Conservation (phyloP, 2,113 vertebrate genomes). For the Pangasianodon gigas region DNA sequence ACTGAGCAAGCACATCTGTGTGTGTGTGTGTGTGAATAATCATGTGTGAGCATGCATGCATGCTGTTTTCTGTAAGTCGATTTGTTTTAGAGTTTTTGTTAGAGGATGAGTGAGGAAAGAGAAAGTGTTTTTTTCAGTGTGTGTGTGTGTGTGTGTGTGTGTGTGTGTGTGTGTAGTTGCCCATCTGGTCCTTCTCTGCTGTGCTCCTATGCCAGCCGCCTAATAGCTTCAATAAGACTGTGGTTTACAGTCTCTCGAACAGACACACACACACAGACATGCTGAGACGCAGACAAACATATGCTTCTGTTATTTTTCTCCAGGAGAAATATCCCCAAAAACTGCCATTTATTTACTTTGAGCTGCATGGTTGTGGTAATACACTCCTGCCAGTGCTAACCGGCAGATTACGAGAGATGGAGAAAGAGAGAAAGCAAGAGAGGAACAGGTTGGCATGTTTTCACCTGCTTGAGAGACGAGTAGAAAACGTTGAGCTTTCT, state of each 20-base stretch:
- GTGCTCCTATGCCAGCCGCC: slow-evolving; percentile 68
- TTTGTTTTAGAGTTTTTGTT: slow-evolving; percentile 43
- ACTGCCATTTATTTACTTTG: slow-evolving; percentile 75
- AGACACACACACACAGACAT: slow-evolving; percentile 45
- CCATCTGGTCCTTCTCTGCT: slow-evolving; percentile 76
- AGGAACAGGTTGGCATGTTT: slow-evolving; percentile 47
- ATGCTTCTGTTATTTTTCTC: slow-evolving; percentile 69
- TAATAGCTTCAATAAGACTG: slow-evolving; percentile 79
- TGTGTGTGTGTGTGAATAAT: slow-evolving; percentile 58
- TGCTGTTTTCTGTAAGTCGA: slow-evolving; percentile 31
- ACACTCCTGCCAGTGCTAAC: slow-evolving; percentile 52
- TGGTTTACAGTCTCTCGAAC: slow-evolving; percentile 70
- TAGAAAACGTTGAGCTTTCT: background rate
- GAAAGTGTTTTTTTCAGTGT: slow-evolving; percentile 5
- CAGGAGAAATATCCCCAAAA: slow-evolving; percentile 70
- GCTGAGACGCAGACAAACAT: slow-evolving; percentile 61
- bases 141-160: slow-evolving; percentile 55
- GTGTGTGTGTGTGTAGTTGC: slow-evolving; percentile 64
- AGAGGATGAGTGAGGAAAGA: slow-evolving; percentile 53
- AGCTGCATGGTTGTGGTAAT: slow-evolving; percentile 64
- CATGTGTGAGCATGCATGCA: slow-evolving; percentile 16
- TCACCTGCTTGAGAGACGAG: slow-evolving; percentile 35
- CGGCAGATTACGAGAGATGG: slow-evolving; percentile 27
- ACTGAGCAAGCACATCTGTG: slow-evolving; percentile 13
- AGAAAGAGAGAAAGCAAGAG: slow-evolving; percentile 50